Evolutionary conservation across 2,888 invertebrate species (phyloP), one percentile per base, ranked within the genome.

Genomic region (Ptychoptera contaminata): DNA sequence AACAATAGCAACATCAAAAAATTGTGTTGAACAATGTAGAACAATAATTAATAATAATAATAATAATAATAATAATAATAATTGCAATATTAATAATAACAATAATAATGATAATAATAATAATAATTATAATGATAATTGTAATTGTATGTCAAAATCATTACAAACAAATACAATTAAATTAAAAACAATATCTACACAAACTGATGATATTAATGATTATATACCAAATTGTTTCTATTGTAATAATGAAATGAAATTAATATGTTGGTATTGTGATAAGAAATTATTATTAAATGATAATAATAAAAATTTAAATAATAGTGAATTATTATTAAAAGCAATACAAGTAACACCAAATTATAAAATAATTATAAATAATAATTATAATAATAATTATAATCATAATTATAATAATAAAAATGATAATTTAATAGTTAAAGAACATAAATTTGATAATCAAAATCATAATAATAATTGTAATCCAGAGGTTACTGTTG

Each of bases 261-360:
- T 61, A 16, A 53, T 64, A 15, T 66, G 64, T 45, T 55, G 61
- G 50, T 60, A 59, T 44, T 65, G 65, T 54, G 49, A 50, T 48
- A 50, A 44, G 16, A 48, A 47, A 40, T 41, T 37, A 42, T 42
- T 42, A 42, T 35, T 30, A 30, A 40, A 40, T 40, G 14, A 11
- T 40, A 42, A 35, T 34, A 35, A 42, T 42, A 37, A 23, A 50
- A 53, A 35, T 45, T 47, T 36, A 34, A 70, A 67, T 55, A 71
- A 70, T 52, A 72, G 71, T 12, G 72, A 74, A 52, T 58, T 71
- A 43, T 53, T 74, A 47, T 55, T 74, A 44, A 71, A 72, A 49
- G 74, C 74, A 44, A 73, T 74, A 49, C 63, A 74, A 54, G 61
- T 72, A 30, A 67, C 70, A 44, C 69, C 65, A 50, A 62, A 61